Conservation (phyloP, 2,888 invertebrate species). For the Plutella xylostella region DNA sequence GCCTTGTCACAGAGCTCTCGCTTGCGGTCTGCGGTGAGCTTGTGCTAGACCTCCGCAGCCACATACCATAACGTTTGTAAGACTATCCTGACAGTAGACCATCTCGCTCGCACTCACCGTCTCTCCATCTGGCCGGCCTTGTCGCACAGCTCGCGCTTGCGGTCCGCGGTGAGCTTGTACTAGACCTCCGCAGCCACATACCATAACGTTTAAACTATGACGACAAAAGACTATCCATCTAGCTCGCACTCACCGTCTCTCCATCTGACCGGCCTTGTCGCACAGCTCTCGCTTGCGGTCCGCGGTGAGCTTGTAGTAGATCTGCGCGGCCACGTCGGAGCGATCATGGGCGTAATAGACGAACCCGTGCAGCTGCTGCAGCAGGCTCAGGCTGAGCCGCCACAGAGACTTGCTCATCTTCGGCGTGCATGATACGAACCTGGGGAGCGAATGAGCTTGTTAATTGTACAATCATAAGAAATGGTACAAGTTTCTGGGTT, state of each 20-base stretch:
- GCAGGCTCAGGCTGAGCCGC: slow-evolving; percentile 43
- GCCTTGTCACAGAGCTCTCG: slow-evolving; percentile 33
- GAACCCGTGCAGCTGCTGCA: slow-evolving; percentile 56
- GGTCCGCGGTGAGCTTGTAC: slow-evolving; percentile 52
- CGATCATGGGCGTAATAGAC: slow-evolving; percentile 50
- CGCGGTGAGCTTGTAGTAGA: slow-evolving; percentile 54
- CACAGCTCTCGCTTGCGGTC: slow-evolving; percentile 35
- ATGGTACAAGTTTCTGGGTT: too few relatives aligned
- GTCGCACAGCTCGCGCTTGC: slow-evolving; percentile 35
- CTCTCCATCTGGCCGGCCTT: slow-evolving; percentile 41
- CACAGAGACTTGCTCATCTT: slow-evolving; percentile 74
- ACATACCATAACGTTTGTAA: too few relatives aligned
- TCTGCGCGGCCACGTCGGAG: slow-evolving; percentile 44
- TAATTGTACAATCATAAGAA: too few relatives aligned
- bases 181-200: slow-evolving; percentile 48
- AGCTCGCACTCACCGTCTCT: slow-evolving; percentile 42
- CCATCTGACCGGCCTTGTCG: slow-evolving; percentile 38
- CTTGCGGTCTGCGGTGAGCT: slow-evolving; percentile 47
- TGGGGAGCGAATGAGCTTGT: slow-evolving; percentile 30
- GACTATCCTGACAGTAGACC: too few relatives aligned
- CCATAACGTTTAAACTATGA: too few relatives aligned
- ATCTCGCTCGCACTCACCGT: slow-evolving; percentile 38
- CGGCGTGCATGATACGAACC: slow-evolving; percentile 78
- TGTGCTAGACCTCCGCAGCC: slow-evolving; percentile 51
- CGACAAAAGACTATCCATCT: too few relatives aligned